phyloP scores from a whole-genome alignment of 2,888 invertebrate species.

The Empis stercorea region DNA sequence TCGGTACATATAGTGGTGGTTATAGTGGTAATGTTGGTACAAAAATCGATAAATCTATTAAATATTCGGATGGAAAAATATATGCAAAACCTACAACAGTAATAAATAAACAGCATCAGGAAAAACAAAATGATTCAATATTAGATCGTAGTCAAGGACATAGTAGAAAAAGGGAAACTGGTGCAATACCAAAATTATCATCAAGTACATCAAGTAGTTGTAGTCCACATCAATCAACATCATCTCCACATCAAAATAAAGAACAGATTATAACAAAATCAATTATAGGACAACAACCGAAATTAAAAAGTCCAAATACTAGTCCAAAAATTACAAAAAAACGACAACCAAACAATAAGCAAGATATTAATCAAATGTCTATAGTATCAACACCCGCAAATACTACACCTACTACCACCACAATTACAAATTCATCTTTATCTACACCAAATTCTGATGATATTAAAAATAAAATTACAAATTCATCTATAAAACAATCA shows the following conservation, averaged over 20 bases:
- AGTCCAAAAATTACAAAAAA: too few species aligned
- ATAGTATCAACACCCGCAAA: slow-evolving; percentile 5
- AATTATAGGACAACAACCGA: slow-evolving; percentile 8
- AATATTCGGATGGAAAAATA: not conserved
- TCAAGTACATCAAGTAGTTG: slow-evolving; percentile 1
- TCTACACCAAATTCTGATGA: too few species aligned
- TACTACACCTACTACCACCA: slow-evolving; percentile 9
- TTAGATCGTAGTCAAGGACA: not conserved
- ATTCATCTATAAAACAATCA: too few species aligned
- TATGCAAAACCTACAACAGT: slow-evolving; percentile 2
- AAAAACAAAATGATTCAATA: not conserved
- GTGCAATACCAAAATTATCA: slow-evolving; percentile 28
- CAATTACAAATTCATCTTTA: slow-evolving; percentile 12
- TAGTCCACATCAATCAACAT: slow-evolving; percentile 1
- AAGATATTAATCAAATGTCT: slow-evolving; percentile 4
- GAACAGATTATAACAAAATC: slow-evolving; percentile 9
- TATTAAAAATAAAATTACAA: too few species aligned
- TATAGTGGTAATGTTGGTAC: too few species aligned
- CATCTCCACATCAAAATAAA: not conserved
- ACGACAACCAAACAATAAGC: not conserved
- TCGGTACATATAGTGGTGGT: too few species aligned
- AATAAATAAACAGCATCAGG: not conserved
- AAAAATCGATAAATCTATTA: not conserved
- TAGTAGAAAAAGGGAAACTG: slow-evolving; percentile 16
- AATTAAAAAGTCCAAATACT: not conserved